Base-by-base conservation (phyloP, 2,797 vertebrate genomes). In the Prionace glauca region DNA sequence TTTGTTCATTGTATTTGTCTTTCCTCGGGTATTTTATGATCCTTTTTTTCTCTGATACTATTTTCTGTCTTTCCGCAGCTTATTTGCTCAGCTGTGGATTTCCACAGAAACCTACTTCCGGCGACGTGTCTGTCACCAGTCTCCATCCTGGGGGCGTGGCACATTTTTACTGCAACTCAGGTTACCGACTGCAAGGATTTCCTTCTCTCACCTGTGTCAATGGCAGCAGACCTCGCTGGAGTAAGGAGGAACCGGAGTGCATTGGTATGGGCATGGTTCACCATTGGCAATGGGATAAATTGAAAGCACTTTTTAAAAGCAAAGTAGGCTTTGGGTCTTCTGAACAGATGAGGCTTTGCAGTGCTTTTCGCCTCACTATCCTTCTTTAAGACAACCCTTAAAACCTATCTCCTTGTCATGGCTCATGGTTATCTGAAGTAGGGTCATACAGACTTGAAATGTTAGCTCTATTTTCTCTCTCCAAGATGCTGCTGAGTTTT, bases 161-260 rank as follows among this genome's bases (percentile, higher is more conserved):
- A n/a, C 98, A 96, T 96, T 99, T 99, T 97, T 98, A 96, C 96
- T 99, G 99, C 45, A 96, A 98, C 77, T 97, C 97, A 0, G 99
- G 99, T n/a, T 99, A 99, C 97, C 98, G 98, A 96, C 97, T 99
- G 36, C 98, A 98, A 81, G 99, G 99, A 0, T 96, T 97, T 45
- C 97, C 95, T 60, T 96, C 97, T 36, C 97, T 99, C 56, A 97
- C 97, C 87, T 99, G 99, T 97, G 97, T 97, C 96, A 99, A 99
- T 0, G 98, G 98, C 96, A 99, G 98, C 95, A 98, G 98, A n/a
- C 99, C 98, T 96, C 98, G 98, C 97, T 99, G 99, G 99, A 98
- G 98, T n/a, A 96, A 97, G 96, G 98, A 96, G 0, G 98, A 98
- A 96, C 98, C 99, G 0, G 96, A 97, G 96, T 99, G 99, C 95